Evolutionary conservation across 2,888 invertebrate species (phyloP), one percentile per base, ranked within the genome.

Genomic region (Kuschelorhynchus macadamiae): DNA sequence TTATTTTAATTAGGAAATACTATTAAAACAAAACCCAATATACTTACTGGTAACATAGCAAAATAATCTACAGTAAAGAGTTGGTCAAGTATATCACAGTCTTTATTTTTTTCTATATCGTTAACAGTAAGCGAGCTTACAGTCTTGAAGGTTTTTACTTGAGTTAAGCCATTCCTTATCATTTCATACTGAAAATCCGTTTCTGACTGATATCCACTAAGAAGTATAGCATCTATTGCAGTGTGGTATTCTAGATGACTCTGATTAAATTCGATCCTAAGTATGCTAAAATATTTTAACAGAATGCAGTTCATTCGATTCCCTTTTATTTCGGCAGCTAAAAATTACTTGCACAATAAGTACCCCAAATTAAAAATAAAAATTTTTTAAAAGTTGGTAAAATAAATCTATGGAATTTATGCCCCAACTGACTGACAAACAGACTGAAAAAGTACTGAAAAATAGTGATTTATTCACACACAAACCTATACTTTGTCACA

Each of bases 181-280:
- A 81, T 60, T 59, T 74, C 72, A 39, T 70, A 71, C 55, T 79
- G 78, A 33, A 82, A 70, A n/a, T 66, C 39, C 7, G 75, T 71
- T 21, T 70, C 72, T 14, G 82, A 79, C 71, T 76, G 74, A 63
- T 76, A 80, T 0, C 96, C 96, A 73, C 90, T 89, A 32, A 96
- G 84, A 70, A 92, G 83, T 1, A 97, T 90, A 12, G 94, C 95
- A 85, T 97, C 96, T 55, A 97, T 84, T 79, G 95, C 93, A 11
- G 94, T 93, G 80, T 96, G 96, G 81, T 96, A 96, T 41, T 92
- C 90, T 55, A 95, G 85, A 57, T 89, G 85, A 66, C 88, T 89
- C 80, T 95, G 95, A 82, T 95, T 93, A 78, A 97, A 93, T 82
- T 97, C 97, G 71, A 97, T 84, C 74, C 95, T 88, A 72, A 96